Conservation (phyloP, 2,797 vertebrate genomes). For the Erethizon dorsatum region DNA sequence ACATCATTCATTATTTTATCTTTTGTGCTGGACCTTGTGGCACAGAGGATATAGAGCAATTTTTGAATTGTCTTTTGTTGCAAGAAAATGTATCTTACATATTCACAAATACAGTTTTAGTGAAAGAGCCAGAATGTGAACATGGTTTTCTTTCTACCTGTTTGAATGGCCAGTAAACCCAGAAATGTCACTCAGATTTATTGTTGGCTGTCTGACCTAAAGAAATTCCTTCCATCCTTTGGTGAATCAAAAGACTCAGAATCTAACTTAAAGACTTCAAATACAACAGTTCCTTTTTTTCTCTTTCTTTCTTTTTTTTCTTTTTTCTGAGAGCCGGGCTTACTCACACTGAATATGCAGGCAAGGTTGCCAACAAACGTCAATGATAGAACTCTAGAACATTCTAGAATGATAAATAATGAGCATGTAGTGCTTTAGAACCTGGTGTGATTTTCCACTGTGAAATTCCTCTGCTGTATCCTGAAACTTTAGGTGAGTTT, state of each 20-base stretch:
- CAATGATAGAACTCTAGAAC: slow-evolving; percentile 37
- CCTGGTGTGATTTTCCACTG: slow-evolving; percentile 33
- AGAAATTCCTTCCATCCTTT: background rate
- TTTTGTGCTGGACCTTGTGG: background rate
- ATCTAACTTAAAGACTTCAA: background rate
- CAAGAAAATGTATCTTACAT: background rate
- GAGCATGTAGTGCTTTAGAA: slow-evolving; percentile 50
- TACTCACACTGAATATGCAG: background rate
- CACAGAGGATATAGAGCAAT: background rate
- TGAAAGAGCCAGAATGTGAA: slow-evolving; percentile 9
- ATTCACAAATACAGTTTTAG: background rate
- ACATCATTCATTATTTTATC: slow-evolving; percentile 27
- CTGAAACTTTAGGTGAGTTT: slow-evolving; percentile 37
- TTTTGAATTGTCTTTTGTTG: slow-evolving; percentile 10
- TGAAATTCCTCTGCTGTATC: slow-evolving; percentile 20
- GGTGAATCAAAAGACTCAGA: background rate
- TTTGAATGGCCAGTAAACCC: slow-evolving; percentile 5
- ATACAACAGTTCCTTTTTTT: background rate
- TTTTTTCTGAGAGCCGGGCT: background rate
- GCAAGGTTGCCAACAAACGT: background rate
- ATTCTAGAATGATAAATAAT: slow-evolving; percentile 61
- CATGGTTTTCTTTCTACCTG: background rate
- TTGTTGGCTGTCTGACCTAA: background rate
- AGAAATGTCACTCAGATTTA: background rate
- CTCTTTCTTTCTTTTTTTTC: too few relatives aligned